phyloP scores from a whole-genome alignment of 2,113 vertebrate genomes.

The Hippotragus niger region DNA sequence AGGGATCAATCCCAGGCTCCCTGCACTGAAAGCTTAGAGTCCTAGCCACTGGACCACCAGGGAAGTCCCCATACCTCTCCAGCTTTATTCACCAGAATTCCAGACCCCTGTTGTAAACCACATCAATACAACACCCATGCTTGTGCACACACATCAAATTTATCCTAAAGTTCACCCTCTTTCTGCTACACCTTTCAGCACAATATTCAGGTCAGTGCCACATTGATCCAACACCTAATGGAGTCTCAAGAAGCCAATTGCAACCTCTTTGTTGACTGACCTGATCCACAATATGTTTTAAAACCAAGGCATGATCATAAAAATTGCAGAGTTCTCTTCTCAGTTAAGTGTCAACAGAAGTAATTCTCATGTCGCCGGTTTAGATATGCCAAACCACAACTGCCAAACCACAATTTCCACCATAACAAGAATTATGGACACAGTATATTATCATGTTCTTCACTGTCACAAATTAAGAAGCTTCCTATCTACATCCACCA shows the following conservation, averaged over 20 bases:
- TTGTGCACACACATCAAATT: neutral
- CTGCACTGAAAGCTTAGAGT: neutral
- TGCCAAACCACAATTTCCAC: neutral
- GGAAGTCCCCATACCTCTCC: neutral
- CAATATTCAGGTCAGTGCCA: neutral
- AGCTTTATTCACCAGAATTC: neutral
- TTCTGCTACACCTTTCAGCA: neutral
- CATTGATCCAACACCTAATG: neutral
- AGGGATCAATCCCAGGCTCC: neutral
- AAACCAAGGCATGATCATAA: neutral
- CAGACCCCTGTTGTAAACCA: neutral
- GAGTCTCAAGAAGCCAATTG: neutral
- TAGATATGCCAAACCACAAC: neutral
- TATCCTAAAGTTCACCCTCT: neutral
- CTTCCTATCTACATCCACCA: neutral
- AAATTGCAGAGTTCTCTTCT: neutral
- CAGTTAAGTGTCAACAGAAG: neutral
- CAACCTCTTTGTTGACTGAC: neutral
- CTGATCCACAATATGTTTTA: neutral
- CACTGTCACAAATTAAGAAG: neutral
- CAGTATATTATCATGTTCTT: neutral
- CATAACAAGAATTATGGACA: neutral
- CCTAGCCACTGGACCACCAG: neutral
- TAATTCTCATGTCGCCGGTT: neutral
- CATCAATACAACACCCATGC: neutral